Conservation (phyloP, 2,888 invertebrate species). For the Perdita meconis region DNA sequence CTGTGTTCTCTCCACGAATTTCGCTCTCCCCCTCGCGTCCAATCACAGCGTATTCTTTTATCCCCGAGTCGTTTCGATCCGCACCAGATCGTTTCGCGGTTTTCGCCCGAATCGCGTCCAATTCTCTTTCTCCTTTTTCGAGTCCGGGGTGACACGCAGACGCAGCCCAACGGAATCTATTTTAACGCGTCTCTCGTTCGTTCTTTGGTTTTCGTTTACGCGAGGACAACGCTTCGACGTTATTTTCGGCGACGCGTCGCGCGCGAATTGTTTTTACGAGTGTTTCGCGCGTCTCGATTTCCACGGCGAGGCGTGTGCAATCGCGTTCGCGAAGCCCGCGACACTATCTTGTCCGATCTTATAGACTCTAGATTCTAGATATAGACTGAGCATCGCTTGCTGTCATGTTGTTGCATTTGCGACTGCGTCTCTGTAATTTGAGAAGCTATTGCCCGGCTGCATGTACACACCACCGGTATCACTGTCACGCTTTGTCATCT, state of each 20-base stretch:
- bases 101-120: neutral
- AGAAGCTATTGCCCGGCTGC: conserved; percentile 64
- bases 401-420: conserved; percentile 73
- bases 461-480: conserved; percentile 40
- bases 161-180: neutral
- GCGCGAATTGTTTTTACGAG: conserved; percentile 12
- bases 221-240: conserved; percentile 2
- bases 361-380: too few species aligned
- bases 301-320: conserved; percentile 18
- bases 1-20: conserved; percentile 54
- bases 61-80: neutral
- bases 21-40: conserved; percentile 46
- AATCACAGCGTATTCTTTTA: conserved; percentile 47
- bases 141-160: neutral
- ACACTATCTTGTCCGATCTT: conserved; percentile 48
- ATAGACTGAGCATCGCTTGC: conserved; percentile 64
- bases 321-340: conserved; percentile 48
- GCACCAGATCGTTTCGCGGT: conserved; percentile 16
- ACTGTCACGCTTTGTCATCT: conserved; percentile 44
- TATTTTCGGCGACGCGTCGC: conserved; percentile 7
- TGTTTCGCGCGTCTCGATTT: conserved; percentile 5
- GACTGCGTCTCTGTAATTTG: conserved; percentile 73
- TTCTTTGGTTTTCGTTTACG: neutral
- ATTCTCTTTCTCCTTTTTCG: neutral
- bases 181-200: neutral